Conservation (phyloP, 2,888 invertebrate species). For the Pediacus dermestoides region DNA sequence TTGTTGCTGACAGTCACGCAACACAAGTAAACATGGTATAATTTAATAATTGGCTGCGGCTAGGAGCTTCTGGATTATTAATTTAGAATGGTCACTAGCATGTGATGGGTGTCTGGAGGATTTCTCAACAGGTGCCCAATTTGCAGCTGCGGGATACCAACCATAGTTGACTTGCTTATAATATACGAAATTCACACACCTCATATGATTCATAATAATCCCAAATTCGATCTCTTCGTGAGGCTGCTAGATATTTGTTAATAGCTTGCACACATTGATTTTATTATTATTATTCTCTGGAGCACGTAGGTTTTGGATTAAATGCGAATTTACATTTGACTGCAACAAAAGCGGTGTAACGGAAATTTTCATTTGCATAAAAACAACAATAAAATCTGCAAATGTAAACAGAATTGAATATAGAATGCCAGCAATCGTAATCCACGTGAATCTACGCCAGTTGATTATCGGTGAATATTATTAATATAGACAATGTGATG, state of each 20-base stretch:
- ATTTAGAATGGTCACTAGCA: slow-evolving; percentile 11
- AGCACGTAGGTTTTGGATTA: slow-evolving; percentile 1
- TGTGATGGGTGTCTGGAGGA: slow-evolving; percentile 20
- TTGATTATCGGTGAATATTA: slow-evolving; percentile 12
- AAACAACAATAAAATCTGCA: slow-evolving; percentile 10
- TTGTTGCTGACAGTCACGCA: slow-evolving; percentile 2
- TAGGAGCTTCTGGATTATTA: slow-evolving; percentile 8
- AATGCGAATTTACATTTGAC: neutral
- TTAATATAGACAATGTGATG: slow-evolving; percentile 7
- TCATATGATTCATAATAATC: neutral
- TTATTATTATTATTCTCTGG: neutral
- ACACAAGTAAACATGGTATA: neutral
- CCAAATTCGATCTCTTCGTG: neutral
- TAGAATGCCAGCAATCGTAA: too few species aligned
- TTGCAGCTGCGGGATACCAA: slow-evolving; percentile 14
- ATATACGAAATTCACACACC: neutral
- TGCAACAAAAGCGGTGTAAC: slow-evolving; percentile 1
- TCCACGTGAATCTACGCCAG: slow-evolving; percentile 5
- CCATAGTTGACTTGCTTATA: too few species aligned
- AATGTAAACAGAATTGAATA: slow-evolving; percentile 6
- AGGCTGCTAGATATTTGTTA: neutral
- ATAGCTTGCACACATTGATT: neutral
- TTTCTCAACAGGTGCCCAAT: slow-evolving; percentile 23
- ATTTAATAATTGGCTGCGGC: slow-evolving; percentile 7
- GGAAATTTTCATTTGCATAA: slow-evolving; percentile 10